Percentiles rank a stretch among this genome's conserved stretches.
Evolutionary conservation across 2,113 vertebrate genomes (phyloP).

Genomic region (Muntiacus reevesi): DNA sequence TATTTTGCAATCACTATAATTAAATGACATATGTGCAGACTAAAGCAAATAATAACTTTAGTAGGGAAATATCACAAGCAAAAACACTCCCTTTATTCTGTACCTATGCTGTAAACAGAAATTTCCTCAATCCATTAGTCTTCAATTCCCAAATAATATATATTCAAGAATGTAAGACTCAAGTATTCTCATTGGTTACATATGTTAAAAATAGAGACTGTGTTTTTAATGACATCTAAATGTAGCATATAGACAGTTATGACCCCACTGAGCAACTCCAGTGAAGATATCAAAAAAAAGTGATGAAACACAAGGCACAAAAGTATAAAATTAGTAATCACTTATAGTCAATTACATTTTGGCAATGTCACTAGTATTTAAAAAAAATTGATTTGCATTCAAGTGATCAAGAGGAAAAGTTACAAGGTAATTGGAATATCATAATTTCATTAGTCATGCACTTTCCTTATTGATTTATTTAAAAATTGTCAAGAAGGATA

Average conservation of each 20-base stretch:
- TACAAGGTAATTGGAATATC: neutral
- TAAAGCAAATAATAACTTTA: neutral
- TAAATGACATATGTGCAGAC: neutral
- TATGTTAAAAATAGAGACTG: neutral
- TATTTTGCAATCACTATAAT: neutral
- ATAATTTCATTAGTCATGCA: constrained; percentile 48
- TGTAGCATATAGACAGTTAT: neutral
- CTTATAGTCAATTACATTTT: constrained; percentile 62
- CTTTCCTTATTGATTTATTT: neutral
- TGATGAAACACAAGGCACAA: constrained; percentile 55
- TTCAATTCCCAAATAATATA: constrained; percentile 3
- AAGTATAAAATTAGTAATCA: constrained; percentile 42
- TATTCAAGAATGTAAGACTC: neutral
- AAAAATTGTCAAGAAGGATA: constrained; percentile 5
- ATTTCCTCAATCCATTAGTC: neutral
- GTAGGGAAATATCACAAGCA: neutral
- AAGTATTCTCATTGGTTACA: neutral
- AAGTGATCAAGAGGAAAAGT: constrained; percentile 42
- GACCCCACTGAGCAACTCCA: neutral
- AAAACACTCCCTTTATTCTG: neutral
- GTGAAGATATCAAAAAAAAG: constrained; percentile 14
- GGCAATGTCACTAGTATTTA: constrained; percentile 2
- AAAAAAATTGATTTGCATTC: constrained; percentile 47
- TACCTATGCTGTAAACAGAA: neutral
- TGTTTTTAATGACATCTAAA: neutral